Evolutionary conservation across 2,113 vertebrate genomes (phyloP), one percentile per base, ranked within the genome.

Genomic region (Brienomyrus brachyistius): DNA sequence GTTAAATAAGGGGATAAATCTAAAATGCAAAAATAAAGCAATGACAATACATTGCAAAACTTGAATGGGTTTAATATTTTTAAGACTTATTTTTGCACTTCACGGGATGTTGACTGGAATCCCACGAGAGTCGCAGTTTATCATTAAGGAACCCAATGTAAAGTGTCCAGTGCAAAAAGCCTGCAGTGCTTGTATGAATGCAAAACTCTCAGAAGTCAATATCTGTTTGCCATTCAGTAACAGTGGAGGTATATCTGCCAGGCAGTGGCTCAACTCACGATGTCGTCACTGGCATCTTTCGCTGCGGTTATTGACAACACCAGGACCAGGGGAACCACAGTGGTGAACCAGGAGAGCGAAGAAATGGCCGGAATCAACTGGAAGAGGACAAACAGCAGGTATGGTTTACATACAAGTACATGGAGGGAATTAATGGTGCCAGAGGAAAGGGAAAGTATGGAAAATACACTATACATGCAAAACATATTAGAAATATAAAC

Each of bases 261-360:
- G 9, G 82, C 82, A 84, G 21, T 35, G 40, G 51, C 43, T 50
- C 62, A 80, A 70, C 96, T 98, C 93, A 99, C 98, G 82, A 96
- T 91, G 91, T 99, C 98, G 77, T 99, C 98, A 0, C 92, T 96
- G 93, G 96, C 98, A 89, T 99, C 98, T 93, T 99, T 99, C 54
- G 96, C 96, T 4, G 96, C 97, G 0, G 98, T 98, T 17, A 99
- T 96, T 19, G 96, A 87, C 87, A 99, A 92, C 92, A 99, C 98
- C 92, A 99, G 90, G 15, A 97, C 59, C 43, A 99, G 94, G 4
- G 98, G 98, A 54, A 98, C 93, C 50, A 98, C 97, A 0, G 98
- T 99, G 89, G 98, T 99, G 92, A 97, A 98, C 98, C 98, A 99
- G 21, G 97, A 94, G 83, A 99, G 96, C 0, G 98, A 98, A 56